phyloP scores from a whole-genome alignment of 2,113 vertebrate genomes.

The Carettochelys insculpta region DNA sequence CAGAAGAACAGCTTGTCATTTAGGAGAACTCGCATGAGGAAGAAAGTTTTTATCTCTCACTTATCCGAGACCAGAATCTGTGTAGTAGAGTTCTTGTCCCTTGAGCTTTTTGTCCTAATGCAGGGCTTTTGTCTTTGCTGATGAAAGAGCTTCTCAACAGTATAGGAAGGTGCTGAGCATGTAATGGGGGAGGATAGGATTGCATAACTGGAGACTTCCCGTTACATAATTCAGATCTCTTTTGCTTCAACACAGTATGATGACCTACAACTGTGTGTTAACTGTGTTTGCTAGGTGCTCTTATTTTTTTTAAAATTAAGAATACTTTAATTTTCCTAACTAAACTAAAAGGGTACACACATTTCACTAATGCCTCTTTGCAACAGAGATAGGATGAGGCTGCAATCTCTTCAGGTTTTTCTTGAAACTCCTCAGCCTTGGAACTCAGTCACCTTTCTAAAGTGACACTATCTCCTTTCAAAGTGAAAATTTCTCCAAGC shows the following conservation, averaged over 20 bases:
- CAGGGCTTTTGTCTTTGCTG: neutral
- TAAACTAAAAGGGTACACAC: neutral
- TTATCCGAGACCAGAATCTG: neutral
- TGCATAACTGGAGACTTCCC: no score
- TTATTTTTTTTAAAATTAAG: no score
- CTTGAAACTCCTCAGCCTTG: neutral
- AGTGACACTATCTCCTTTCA: neutral
- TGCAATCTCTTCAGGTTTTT: neutral
- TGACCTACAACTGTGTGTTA: neutral
- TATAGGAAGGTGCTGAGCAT: neutral
- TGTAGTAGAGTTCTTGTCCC: neutral
- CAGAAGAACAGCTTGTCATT: neutral
- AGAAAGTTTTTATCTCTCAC: neutral
- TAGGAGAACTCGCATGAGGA: neutral
- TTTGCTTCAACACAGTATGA: neutral
- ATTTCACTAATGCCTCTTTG: neutral
- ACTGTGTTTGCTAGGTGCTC: no score
- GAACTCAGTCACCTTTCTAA: neutral
- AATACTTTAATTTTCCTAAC: neutral
- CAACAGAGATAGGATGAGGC: neutral
- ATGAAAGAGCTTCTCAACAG: neutral
- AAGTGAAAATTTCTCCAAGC: neutral
- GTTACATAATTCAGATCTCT: no score
- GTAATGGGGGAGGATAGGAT: neutral
- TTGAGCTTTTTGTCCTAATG: neutral